Evolutionary conservation across 2,113 vertebrate species (phyloP).

Genomic region (Chaenogobius annularis): DNA sequence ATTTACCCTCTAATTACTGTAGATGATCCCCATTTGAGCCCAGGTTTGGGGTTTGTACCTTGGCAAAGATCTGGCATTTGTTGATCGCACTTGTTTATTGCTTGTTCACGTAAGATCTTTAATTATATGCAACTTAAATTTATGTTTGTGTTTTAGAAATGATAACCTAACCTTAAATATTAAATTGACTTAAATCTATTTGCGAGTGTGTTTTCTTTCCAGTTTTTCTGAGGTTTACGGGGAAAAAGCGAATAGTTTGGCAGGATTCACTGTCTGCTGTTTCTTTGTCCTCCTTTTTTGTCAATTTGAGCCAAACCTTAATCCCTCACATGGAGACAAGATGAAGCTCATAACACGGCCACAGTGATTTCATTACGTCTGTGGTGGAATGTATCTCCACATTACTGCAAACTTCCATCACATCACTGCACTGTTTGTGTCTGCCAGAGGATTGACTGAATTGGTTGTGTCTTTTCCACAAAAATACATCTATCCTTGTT

Average conservation of each 20-base stretch:
- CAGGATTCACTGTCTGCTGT: slow-evolving; percentile 24
- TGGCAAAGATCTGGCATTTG: too few species aligned
- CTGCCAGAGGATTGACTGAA: slow-evolving; percentile 49
- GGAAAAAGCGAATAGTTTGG: slow-evolving; percentile 22
- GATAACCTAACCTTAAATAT: too few species aligned
- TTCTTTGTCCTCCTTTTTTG: slow-evolving; percentile 38
- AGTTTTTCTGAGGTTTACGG: slow-evolving; percentile 14
- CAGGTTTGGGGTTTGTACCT: too few species aligned
- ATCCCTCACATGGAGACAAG: slow-evolving; percentile 35
- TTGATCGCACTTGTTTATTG: too few species aligned
- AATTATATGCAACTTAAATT: too few species aligned
- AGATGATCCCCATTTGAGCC: too few species aligned
- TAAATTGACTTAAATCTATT: background rate
- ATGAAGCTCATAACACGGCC: slow-evolving; percentile 34
- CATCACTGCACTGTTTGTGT: slow-evolving; percentile 13
- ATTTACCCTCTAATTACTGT: too few species aligned
- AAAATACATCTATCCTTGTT: slow-evolving; percentile 40
- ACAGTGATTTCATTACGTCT: slow-evolving; percentile 45
- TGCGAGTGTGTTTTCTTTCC: background rate
- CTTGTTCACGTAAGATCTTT: too few species aligned
- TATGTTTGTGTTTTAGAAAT: too few species aligned
- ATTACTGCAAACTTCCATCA: slow-evolving; percentile 35
- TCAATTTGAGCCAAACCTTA: slow-evolving; percentile 15
- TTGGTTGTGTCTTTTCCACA: slow-evolving; percentile 18
- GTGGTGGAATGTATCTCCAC: slow-evolving; percentile 23